Evolutionary conservation across 2,888 invertebrate genomes (phyloP), one percentile per base, ranked within the genome.

Genomic region (Drosophila testacea): DNA sequence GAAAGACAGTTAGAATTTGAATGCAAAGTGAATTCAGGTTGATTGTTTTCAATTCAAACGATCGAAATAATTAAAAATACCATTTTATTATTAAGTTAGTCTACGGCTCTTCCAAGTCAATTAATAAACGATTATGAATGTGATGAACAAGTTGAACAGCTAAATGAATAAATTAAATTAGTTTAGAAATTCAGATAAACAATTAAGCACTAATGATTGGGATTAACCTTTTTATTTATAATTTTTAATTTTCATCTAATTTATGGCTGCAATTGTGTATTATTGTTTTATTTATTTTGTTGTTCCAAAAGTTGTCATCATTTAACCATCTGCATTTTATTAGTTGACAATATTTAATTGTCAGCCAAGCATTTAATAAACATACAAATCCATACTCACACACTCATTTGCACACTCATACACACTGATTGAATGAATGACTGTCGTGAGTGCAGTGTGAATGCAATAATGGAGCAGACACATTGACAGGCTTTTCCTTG

Each of bases 301-400:
- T 28, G 11, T n/a, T n/a, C 6, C n/a, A 6, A 32, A 32, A 32
- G 7, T 32, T 46, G 16, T 10, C n/a, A 9, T 55, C 41, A 38
- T 52, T 72, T 41, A 41, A 9, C 38, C 47, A 65, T 50, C 41
- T 60, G 55, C 13, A 5, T 69, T 41, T 22, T 63, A 79, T 74
- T 60, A 64, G 80, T 61, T 64, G 42, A 70, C 60, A 65, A 51
- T 42, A 51, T 62, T 51, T 50, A 69, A 81, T 78, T 73, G 62
- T 57, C 60, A 69, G 32, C 69, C 60, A 62, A 48, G 57, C 63
- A 63, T 56, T 79, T 69, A 60, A 79, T 69, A 68, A 74, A 32
- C 69, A 69, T 6, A 63, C 54, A 59, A 52, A 67, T 66, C 38
- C 60, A 32, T 27, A 34, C 32, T 2, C 50, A 46, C 30, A 27